Evolutionary conservation across 2,888 invertebrate genomes (phyloP), one percentile per base, ranked within the genome.

Genomic region (Sarcophaga subvicina): DNA sequence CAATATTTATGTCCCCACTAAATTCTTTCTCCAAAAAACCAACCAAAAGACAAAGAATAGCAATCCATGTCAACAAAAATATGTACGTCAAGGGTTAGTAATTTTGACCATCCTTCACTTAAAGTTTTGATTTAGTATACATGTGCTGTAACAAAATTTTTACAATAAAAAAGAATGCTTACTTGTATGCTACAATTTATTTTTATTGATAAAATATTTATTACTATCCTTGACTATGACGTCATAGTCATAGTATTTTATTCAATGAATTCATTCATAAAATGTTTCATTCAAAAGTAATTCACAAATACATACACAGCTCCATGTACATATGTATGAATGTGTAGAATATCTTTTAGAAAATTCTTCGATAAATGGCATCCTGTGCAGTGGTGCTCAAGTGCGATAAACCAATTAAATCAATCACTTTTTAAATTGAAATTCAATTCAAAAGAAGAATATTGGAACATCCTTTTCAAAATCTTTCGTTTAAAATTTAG

Each of bases 401-500:
- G 83, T 89, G 88, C 80, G 90, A 90, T 90, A 90, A 89, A 85
- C 71, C 20, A 88, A 89, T 88, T 80, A 72, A 88, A 89, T 90
- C 82, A 89, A 89, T 89, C 88, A 87, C 76, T 60, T 70, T 62
- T 69, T 72, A 69, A 88, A 89, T 89, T 89, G 80, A 86, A 88
- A 69, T 85, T 80, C 87, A 88, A 22, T 73, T 88, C 87, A 89
- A 70, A 73, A 79, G 86, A 83, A 88, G 87, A 54, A 75, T 72
- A 77, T 27, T 63, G 5, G 14, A 22, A 69, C 25, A n/a, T 62
- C 69, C 70, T 63, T 54, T 59, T 14, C 27, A 8, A 11, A 45
- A 37, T 22, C 37, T 37, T 10, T 25, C 27, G 2, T 25, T 45
- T 14, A 70, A 60, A 85, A 80, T 54, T 75, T 20, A 11, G 62